Conservation (phyloP, 2,797 vertebrate genomes). For the Esox masquinongy region DNA sequence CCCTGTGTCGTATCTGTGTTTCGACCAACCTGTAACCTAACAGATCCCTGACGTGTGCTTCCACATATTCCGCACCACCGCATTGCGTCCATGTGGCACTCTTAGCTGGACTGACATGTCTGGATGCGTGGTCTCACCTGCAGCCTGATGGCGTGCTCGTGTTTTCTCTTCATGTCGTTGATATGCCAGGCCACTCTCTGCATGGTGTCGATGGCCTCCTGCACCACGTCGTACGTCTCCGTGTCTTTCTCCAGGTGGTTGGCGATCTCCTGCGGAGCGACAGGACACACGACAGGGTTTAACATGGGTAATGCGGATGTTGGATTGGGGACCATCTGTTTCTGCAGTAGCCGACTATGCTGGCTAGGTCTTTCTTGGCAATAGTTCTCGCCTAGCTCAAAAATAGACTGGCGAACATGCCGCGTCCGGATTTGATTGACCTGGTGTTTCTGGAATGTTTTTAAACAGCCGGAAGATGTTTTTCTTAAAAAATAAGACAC, state of each 20-base stretch:
- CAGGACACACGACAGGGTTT: conserved; percentile 13
- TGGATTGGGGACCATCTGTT: neutral
- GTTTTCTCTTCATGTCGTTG: conserved; percentile 99
- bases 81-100: neutral
- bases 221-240: conserved; percentile 90
- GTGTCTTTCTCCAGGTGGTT: conserved; percentile 97
- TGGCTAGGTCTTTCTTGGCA: neutral
- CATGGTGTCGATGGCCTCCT: conserved; percentile 97
- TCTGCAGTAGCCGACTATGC: conserved; percentile 70
- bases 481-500: too few relatives aligned
- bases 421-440: too few relatives aligned
- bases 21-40: neutral
- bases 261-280: conserved; percentile 87
- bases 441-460: too few relatives aligned
- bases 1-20: neutral
- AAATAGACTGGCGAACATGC: conserved; percentile 50
- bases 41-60: neutral
- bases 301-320: neutral
- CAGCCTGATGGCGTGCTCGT: conserved; percentile 90
- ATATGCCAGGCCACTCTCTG: conserved; percentile 99
- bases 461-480: too few relatives aligned
- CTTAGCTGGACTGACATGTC: neutral
- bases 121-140: conserved; percentile 76
- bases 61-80: too few relatives aligned
- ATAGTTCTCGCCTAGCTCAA: neutral